These are phyloP conservation scores for Casuarius casuarius DNA, from an alignment of 2,113 vertebrate genomes.

Conservation along the genomic window DNA sequence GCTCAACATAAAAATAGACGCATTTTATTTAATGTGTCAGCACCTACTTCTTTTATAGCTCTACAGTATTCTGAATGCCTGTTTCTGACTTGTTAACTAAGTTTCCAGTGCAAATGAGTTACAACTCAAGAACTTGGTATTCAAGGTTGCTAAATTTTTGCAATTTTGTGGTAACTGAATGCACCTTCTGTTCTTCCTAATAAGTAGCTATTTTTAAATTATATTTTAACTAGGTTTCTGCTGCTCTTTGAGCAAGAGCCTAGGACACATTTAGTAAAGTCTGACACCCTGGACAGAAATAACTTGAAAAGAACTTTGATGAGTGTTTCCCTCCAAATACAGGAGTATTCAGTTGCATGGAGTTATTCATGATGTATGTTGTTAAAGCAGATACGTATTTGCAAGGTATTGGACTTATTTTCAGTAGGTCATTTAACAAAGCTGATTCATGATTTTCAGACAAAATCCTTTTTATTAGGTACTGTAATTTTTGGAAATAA, in stretches of 20 bases:
- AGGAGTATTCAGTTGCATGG: neutral
- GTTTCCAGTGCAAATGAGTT: slow-evolving; percentile 54
- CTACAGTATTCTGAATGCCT: neutral
- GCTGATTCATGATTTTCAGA: neutral
- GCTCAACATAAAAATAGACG: slow-evolving; percentile 45
- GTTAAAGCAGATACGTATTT: neutral
- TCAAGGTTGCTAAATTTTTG: slow-evolving; percentile 28
- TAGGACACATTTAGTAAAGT: slow-evolving; percentile 25
- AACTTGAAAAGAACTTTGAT: slow-evolving; percentile 15
- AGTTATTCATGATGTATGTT: neutral
- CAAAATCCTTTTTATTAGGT: neutral
- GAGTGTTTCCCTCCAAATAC: neutral
- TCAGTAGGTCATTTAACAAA: neutral
- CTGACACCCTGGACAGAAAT: slow-evolving; percentile 28
- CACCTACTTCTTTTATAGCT: neutral
- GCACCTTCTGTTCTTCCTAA: slow-evolving; percentile 51
- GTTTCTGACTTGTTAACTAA: slow-evolving; percentile 35
- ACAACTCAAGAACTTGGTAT: slow-evolving; percentile 50
- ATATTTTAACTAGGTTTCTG: neutral
- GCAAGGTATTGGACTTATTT: neutral
- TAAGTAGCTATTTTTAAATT: slow-evolving; percentile 39
- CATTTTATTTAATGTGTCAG: slow-evolving; percentile 43
- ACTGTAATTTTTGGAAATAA: neutral
- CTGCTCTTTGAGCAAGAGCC: slow-evolving; percentile 1
- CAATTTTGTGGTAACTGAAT: slow-evolving; percentile 26